These are phyloP conservation scores for Psococerastis gibbosa DNA, from an alignment of 2,888 invertebrate genomes.

Conservation along the genomic window DNA sequence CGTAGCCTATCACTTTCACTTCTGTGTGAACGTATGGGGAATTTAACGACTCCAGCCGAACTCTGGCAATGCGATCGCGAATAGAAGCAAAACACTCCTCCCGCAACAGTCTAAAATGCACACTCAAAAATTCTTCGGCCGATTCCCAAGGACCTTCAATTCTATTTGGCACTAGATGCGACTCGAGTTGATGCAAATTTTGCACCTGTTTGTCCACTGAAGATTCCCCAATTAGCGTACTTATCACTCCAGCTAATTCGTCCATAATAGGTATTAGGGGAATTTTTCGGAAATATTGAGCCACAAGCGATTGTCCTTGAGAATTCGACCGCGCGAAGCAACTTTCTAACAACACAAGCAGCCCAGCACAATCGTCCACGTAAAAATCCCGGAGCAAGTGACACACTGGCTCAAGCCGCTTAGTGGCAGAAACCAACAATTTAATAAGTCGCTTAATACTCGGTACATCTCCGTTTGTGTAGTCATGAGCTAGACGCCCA, in stretches of 20 bases:
- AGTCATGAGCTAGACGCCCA: background rate
- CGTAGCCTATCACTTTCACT: background rate
- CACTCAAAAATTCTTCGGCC: background rate
- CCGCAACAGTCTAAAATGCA: constrained; percentile 1
- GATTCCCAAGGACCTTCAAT: background rate
- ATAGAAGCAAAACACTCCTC: background rate
- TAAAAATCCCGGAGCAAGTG: background rate
- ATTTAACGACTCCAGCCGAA: background rate
- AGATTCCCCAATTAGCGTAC: background rate
- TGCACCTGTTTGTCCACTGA: background rate
- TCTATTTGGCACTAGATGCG: background rate
- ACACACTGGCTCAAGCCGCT: background rate
- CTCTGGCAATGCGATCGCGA: background rate
- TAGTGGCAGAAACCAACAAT: background rate
- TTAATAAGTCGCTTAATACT: background rate
- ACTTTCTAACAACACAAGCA: background rate
- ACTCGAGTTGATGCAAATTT: background rate
- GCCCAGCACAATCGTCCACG: background rate
- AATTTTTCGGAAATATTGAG: background rate
- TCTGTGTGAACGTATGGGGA: background rate
- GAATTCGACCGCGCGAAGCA: background rate
- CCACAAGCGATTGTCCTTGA: background rate
- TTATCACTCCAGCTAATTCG: background rate
- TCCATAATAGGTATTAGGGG: background rate
- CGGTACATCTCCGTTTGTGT: background rate